Conservation (phyloP, 1,140 invertebrate species). For the Papilio glaucus region DNA sequence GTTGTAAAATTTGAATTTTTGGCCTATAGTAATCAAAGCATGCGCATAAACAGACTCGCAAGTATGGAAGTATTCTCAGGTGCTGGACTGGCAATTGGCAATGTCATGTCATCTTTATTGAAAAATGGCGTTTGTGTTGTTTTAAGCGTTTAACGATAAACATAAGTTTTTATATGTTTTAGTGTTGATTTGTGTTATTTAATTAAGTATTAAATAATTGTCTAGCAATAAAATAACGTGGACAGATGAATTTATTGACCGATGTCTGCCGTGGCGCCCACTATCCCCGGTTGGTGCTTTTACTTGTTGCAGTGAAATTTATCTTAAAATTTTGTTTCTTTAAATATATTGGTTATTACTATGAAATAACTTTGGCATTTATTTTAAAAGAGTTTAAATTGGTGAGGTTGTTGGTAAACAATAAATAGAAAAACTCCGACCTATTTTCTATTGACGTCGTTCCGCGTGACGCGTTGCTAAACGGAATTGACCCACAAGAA, state of each 20-base stretch:
- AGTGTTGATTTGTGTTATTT: conserved; percentile 47
- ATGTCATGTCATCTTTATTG: conserved; percentile 58
- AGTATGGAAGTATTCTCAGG: conserved; percentile 42
- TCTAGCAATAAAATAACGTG: conserved; percentile 62
- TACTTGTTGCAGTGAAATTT: conserved; percentile 52
- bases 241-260: conserved; percentile 80
- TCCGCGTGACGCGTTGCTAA: conserved; percentile 78
- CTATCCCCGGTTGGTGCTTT: conserved; percentile 78
- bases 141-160: conserved; percentile 74
- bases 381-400: not conserved
- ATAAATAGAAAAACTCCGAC: conserved; percentile 49
- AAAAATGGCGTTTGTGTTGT: conserved; percentile 82
- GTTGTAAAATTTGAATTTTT: too few relatives aligned
- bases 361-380: conserved; percentile 23
- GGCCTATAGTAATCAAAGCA: not conserved
- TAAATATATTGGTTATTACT: conserved; percentile 13
- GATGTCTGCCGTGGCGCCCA: conserved; percentile 83
- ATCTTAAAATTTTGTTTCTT: conserved; percentile 27
- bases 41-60: not conserved
- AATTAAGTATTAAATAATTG: conserved; percentile 53
- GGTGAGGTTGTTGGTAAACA: not conserved
- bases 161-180: conserved; percentile 53
- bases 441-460: conserved; percentile 78
- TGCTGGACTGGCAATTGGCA: too few relatives aligned
- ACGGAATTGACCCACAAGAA: conserved; percentile 43